Evolutionary conservation across 2,888 invertebrate genomes (phyloP), one percentile per base, ranked within the genome.

Genomic region (Chromoteleia sp.): DNA sequence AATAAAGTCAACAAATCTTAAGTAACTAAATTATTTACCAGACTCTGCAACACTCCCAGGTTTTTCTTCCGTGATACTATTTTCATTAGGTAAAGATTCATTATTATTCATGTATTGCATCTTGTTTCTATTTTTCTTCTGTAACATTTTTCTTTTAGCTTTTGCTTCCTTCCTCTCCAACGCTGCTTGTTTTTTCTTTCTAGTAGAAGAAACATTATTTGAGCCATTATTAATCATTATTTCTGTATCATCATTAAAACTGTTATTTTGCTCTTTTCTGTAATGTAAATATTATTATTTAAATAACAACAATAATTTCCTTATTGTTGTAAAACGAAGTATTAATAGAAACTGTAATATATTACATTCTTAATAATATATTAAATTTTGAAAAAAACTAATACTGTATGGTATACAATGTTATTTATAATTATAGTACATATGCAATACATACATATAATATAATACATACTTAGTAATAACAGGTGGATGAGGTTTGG

Each of bases 401-500:
- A n/a, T n/a, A n/a, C n/a, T n/a, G n/a, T n/a, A n/a, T n/a, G n/a
- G n/a, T n/a, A n/a, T n/a, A n/a, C n/a, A n/a, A n/a, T n/a, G n/a
- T n/a, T n/a, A n/a, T n/a, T n/a, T 25, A 25, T 33, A 33, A 33
- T 33, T 33, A 33, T 8, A 33, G 10, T 33, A 33, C 6, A 25
- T 25, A 25, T 4, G 2, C 36, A 3, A 36, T 36, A 36, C 10
- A 2, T 36, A n/a, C n/a, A 25, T 25, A 33, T 8, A 8, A 33
- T 8, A 33, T 33, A 33, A 8, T 8, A 33, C 56, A 36, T 84
- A 90, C 91, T 88, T 89, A 2, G 10, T 29, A n/a, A 95, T 92
- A 0, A 94, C 92, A 0, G 96, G 96, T 0, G 96, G 96, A 85
- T 95, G 94, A 7, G 95, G 95, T 65, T 96, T 95, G 84, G 95